Evolutionary conservation across 2,113 vertebrate species (phyloP).

Genomic region (Lichenostomus cassidix): DNA sequence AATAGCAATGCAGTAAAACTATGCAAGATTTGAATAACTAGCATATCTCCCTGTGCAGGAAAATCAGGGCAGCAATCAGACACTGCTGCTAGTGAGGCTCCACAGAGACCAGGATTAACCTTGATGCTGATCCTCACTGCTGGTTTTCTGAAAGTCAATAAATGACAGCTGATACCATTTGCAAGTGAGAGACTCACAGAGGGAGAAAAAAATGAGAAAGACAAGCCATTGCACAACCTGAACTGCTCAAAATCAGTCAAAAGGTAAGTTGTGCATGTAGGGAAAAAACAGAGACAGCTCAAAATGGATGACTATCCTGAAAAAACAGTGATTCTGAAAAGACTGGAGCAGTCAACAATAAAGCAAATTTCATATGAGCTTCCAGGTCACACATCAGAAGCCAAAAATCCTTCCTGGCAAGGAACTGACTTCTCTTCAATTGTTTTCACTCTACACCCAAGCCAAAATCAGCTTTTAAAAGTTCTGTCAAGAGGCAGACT

Average conservation of each 20-base stretch:
- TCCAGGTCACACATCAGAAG: neutral
- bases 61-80: neutral
- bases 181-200: neutral
- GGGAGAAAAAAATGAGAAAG: neutral
- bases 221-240: neutral
- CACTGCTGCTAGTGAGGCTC: neutral
- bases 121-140: neutral
- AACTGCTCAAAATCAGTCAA: neutral
- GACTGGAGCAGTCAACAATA: neutral
- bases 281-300: neutral
- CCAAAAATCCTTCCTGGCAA: neutral
- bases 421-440: neutral
- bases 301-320: neutral
- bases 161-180: neutral
- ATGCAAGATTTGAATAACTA: neutral
- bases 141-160: constrained; percentile 7
- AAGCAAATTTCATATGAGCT: neutral
- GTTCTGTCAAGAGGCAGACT: neutral
- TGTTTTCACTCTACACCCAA: neutral
- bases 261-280: neutral
- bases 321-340: neutral
- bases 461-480: neutral
- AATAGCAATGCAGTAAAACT: neutral
- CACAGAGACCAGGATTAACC: constrained; percentile 1
- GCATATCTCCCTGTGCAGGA: neutral